Conservation (phyloP, 1,140 invertebrate species). For the Streblospio benedicti region DNA sequence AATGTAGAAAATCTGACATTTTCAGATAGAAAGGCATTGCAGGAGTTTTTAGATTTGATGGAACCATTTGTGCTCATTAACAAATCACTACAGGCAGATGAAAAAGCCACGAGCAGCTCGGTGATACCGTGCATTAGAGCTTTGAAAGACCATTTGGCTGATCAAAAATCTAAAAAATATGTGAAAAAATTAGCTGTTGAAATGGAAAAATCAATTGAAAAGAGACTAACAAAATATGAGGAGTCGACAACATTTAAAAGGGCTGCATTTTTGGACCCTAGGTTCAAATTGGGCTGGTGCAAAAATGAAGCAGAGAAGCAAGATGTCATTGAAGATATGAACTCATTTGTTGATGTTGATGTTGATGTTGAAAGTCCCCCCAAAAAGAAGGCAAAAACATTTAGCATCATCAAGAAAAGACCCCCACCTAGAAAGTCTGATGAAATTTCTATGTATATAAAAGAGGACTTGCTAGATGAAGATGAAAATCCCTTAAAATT, state of each 20-base stretch:
- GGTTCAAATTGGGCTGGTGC: slow-evolving; percentile 5
- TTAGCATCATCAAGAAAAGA: too few relatives aligned
- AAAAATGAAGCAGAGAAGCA: too few relatives aligned
- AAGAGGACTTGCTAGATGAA: too few relatives aligned
- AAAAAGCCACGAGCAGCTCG: neutral
- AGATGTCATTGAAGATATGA: too few relatives aligned
- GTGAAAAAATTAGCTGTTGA: neutral
- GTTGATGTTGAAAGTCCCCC: too few relatives aligned
- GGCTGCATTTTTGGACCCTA: neutral
- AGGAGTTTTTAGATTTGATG: neutral
- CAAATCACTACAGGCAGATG: neutral
- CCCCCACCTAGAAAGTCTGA: too few relatives aligned
- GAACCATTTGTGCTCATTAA: neutral
- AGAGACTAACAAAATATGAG: neutral
- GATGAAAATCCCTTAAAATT: too few relatives aligned
- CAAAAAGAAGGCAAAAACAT: too few relatives aligned
- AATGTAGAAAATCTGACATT: neutral
- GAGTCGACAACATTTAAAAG: neutral
- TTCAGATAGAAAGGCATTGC: neutral
- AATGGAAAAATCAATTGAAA: neutral
- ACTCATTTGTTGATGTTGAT: too few relatives aligned
- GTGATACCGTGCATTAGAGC: neutral
- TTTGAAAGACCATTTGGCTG: too few relatives aligned
- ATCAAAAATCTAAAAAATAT: neutral
- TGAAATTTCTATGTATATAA: too few relatives aligned